phyloP scores from a whole-genome alignment of 1,140 invertebrate species.

The Notospermus geniculatus region DNA sequence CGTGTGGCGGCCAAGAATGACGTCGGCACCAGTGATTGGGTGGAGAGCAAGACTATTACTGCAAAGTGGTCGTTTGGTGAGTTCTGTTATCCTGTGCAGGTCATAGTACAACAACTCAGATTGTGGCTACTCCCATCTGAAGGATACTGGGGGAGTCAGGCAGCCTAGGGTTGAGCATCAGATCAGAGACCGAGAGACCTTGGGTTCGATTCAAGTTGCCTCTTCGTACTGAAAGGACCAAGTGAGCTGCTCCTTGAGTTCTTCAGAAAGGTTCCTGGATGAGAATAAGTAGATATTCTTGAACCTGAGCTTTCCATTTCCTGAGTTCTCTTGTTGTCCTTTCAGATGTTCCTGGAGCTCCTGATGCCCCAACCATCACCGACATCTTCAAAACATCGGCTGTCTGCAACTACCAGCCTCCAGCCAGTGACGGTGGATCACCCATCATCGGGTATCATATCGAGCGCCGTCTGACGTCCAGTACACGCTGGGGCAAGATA shows the following conservation, averaged over 20 bases:
- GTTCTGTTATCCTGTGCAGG: no score
- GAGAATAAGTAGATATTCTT: no score
- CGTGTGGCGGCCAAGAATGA: conserved; percentile 86
- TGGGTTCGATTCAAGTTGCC: no score
- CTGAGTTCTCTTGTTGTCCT: not conserved
- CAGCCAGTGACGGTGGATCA: conserved; percentile 81
- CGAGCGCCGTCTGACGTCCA: conserved; percentile 78
- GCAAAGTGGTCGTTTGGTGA: conserved; percentile 50
- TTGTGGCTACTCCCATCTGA: no score
- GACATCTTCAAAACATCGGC: conserved; percentile 92
- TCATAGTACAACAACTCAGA: no score
- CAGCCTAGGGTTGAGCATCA: no score
- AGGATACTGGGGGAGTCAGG: no score
- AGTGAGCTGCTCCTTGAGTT: no score
- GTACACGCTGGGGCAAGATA: conserved; percentile 56
- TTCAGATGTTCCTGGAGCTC: conserved; percentile 78
- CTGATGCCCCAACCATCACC: conserved; percentile 81
- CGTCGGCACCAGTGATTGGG: conserved; percentile 67
- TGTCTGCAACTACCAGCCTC: conserved; percentile 92
- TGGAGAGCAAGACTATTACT: conserved; percentile 54
- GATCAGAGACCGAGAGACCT: no score
- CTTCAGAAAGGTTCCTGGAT: no score
- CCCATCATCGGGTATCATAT: conserved; percentile 95
- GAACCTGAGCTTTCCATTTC: not conserved
- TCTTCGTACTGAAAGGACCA: no score